phyloP scores from a whole-genome alignment of 2,888 invertebrate species.

The Plutella xylostella region DNA sequence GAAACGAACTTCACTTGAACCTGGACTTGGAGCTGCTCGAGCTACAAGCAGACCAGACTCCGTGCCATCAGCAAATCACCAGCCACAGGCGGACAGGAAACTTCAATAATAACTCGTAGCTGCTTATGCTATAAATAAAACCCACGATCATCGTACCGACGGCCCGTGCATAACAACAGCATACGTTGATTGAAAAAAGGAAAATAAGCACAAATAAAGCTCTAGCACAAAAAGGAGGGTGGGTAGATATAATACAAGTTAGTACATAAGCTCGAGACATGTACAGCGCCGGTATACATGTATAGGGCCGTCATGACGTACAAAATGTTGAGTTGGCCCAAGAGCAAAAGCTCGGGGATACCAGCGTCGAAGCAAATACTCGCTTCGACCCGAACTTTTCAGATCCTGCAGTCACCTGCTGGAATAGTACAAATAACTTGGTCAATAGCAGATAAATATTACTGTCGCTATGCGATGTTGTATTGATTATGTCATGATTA shows the following conservation, averaged over 20 bases:
- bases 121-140: no score
- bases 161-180: neutral
- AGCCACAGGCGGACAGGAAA: no score
- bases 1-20: slow-evolving; percentile 35
- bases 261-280: neutral
- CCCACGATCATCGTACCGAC: neutral
- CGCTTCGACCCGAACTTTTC: no score
- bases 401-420: no score
- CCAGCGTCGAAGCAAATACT: slow-evolving; percentile 17
- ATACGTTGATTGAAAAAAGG: neutral
- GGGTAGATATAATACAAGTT: neutral
- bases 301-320: slow-evolving; percentile 29
- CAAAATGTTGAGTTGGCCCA: slow-evolving; percentile 40
- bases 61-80: neutral
- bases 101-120: no score
- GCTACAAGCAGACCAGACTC: no score
- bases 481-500: no score
- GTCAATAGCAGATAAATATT: no score
- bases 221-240: neutral
- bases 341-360: slow-evolving; percentile 52
- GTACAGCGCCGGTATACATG: slow-evolving; percentile 19
- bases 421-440: no score
- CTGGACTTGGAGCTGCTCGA: no score
- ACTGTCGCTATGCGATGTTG: no score
- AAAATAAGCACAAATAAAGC: neutral